A percentile compares a stretch with the other conserved stretches of the same genome.
Conservation (phyloP, 2,888 invertebrate species). For the Polylopha cassiicola region DNA sequence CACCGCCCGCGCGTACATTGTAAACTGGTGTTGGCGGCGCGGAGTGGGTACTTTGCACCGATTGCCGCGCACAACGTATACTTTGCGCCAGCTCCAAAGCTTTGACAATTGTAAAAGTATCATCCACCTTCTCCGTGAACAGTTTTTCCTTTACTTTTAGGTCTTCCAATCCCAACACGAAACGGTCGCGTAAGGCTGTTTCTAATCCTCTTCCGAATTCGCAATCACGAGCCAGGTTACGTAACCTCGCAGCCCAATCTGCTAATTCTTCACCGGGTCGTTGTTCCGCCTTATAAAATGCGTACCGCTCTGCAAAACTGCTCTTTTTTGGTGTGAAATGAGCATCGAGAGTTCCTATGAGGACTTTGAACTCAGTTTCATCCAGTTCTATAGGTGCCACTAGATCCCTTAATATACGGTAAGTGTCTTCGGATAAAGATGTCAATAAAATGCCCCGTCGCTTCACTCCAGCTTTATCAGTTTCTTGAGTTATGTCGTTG, state of each 20-base stretch:
- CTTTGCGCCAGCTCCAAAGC: slow-evolving; percentile 25
- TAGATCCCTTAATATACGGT: slow-evolving; percentile 25
- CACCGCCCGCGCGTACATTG: too few relatives aligned
- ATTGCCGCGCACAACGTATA: slow-evolving; percentile 19
- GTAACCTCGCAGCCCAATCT: slow-evolving; percentile 26
- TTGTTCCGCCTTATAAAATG: slow-evolving; percentile 22
- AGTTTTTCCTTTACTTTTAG: slow-evolving; percentile 24
- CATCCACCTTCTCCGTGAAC: slow-evolving; percentile 19
- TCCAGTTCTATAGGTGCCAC: slow-evolving; percentile 17
- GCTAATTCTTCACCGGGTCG: slow-evolving; percentile 24
- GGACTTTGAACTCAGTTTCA: background rate
- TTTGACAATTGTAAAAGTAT: slow-evolving; percentile 18
- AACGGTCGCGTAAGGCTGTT: slow-evolving; percentile 22
- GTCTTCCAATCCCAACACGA: slow-evolving; percentile 26
- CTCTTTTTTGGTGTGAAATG: slow-evolving; percentile 18
- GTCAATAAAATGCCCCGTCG: slow-evolving; percentile 24
- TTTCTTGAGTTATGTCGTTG: slow-evolving; percentile 17
- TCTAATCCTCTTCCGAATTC: slow-evolving; percentile 18
- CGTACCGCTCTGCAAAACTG: slow-evolving; percentile 17
- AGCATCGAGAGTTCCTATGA: background rate
- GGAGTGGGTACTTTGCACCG: slow-evolving; percentile 1
- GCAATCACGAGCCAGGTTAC: slow-evolving; percentile 19
- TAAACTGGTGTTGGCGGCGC: background rate
- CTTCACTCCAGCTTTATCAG: slow-evolving; percentile 23
- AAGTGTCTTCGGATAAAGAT: slow-evolving; percentile 26